Base-by-base conservation (phyloP, 2,888 invertebrate species). In the Dysmachus trigonus region DNA sequence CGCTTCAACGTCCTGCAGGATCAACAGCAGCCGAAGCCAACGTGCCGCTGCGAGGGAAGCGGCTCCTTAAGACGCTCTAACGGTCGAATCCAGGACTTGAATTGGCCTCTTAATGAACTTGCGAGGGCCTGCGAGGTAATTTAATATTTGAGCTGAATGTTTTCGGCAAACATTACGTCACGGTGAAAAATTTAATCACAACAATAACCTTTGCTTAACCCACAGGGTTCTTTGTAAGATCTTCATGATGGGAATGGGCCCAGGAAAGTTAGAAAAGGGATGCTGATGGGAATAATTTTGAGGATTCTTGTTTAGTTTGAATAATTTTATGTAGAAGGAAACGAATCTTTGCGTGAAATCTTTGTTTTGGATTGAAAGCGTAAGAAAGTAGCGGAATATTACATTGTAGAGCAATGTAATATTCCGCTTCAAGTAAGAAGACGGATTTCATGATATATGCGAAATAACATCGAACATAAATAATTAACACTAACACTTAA, bases 141-240 rank as follows among this genome's bases (percentile, higher is more conserved):
- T 77, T 41, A 77, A 77, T 77, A 47, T 77, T 77, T 77, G 47
- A 41, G 38, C 30, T 31, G 77, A 47, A 47, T 77, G 47, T 77
- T 77, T 77, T 22, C 27, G 62, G 30, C 27, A 77, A 77, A 77
- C n/a, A 77, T 30, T 76, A 38, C 38, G n/a, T 76, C 7, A 41
- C 18, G 38, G 22, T 41, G 22, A 31, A 76, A 35, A 76, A 73
- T 73, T 8, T 73, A 73, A 73, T 73, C 73, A n/a, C n/a, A 38
- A 1, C 76, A 2, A 76, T 76, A 76, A 62, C 27, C 62, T 62
- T 62, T 62, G 62, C 62, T 10, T 62, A 62, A 8, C 62, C 22
- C 27, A 5, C 18, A 62, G 27, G 13, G n/a, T n/a, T 4, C n/a
- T n/a, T 47, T n/a, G 47, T 47, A 47, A 47, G 18, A 47, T 47